Evolutionary conservation across 2,113 vertebrate genomes (phyloP).

Genomic region (Archocentrus centrarchus): DNA sequence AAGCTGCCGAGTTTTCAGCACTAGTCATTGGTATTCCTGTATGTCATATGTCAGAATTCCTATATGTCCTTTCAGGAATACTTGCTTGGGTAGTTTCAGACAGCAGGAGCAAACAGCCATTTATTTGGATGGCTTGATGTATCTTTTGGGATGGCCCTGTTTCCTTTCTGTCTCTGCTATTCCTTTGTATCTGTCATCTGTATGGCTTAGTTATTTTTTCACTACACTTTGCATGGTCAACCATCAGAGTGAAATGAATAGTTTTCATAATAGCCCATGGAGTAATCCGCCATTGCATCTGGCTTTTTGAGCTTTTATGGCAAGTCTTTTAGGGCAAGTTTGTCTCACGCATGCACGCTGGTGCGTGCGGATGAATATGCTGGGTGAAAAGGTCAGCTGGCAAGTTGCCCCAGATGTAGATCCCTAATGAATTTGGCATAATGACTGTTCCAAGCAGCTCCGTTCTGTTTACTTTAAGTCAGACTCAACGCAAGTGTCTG

Average conservation of each 20-base stretch:
- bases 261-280: neutral
- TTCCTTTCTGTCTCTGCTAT: neutral
- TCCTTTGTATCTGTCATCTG: neutral
- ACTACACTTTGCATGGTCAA: neutral
- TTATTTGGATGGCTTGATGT: no score
- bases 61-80: neutral
- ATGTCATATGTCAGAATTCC: neutral
- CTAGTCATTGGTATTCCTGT: neutral
- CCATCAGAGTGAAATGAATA: neutral
- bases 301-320: neutral
- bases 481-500: neutral
- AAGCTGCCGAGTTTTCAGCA: neutral
- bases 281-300: neutral
- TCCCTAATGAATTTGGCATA: neutral
- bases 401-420: neutral
- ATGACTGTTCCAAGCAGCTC: neutral
- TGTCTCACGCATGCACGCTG: neutral
- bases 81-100: neutral
- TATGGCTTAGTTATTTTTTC: neutral
- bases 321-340: neutral
- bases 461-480: neutral
- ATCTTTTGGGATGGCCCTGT: no score
- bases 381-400: conserved; percentile 7
- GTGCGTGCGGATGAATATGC: conserved; percentile 3
- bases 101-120: neutral